phyloP scores from a whole-genome alignment of 2,888 invertebrate species.

The Drosophila demipolita region DNA sequence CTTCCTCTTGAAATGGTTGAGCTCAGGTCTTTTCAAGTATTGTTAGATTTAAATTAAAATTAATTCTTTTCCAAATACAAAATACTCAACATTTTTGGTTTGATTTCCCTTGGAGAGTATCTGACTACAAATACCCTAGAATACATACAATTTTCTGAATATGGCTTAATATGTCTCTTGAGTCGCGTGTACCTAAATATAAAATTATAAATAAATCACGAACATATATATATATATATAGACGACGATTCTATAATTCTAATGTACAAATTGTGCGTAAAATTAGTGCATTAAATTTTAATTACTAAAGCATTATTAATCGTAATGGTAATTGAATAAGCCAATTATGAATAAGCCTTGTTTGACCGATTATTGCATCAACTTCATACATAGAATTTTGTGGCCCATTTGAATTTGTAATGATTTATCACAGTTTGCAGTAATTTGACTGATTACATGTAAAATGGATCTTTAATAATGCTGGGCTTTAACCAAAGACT shows the following conservation, averaged over 20 bases:
- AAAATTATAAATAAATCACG: not conserved
- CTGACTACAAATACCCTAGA: not conserved
- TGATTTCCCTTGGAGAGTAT: not conserved
- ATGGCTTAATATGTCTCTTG: no score
- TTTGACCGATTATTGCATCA: not conserved
- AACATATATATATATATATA: not conserved
- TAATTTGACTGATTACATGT: not conserved
- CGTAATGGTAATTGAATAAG: not conserved
- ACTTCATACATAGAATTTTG: not conserved
- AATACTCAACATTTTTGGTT: not conserved
- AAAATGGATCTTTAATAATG: not conserved
- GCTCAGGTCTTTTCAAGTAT: slow-evolving; percentile 9
- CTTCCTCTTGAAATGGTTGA: no score
- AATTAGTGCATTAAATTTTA: not conserved
- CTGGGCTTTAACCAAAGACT: not conserved
- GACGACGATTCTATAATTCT: not conserved
- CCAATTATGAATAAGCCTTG: not conserved
- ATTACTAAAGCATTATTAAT: not conserved
- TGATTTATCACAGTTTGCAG: not conserved
- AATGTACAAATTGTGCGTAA: not conserved
- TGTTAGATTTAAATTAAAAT: not conserved
- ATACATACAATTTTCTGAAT: no score
- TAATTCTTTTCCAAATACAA: not conserved
- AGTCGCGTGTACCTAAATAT: not conserved
- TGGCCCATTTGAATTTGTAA: not conserved